Evolutionary conservation across 2,113 vertebrate genomes (phyloP), one percentile per base, ranked within the genome.

Genomic region (Crotalus helleri): DNA sequence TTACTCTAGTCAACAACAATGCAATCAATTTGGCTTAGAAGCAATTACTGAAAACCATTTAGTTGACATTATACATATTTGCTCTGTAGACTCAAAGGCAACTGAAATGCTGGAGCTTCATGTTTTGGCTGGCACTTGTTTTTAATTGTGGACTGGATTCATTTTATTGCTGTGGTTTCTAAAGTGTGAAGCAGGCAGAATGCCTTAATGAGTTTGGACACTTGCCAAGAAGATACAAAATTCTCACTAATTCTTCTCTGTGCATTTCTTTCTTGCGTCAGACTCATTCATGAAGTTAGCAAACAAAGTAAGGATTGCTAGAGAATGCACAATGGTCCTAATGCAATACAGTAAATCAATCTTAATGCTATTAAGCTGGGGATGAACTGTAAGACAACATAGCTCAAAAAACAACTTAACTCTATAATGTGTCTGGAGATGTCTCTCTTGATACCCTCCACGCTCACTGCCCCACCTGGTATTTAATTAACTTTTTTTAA

Each of bases 21-120:
- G 23, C 39, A 90, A 53, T 61, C 55, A 49, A 54, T 57, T 90
- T 93, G 74, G 74, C 55, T 90, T 90, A 57, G 55, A 53, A 86
- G 17, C 46, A 93, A 55, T 51, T 55, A 26, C 91, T 59, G 51
- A 17, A 59, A 93, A 86, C 74, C 74, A 90, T 51, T 90, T 59
- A 85, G 92, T 39, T 93, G 58, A 53, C 55, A 85, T 90, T 90
- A 85, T 51, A 85, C 54, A 85, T 90, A 85, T 90, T 93, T 93
- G 54, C 8, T n/a, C 74, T 33, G 29, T 58, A 86, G n/a, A 90
- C 23, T 59, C 55, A 90, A 90, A 90, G 39, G 33, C 74, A 61
- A 93, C 46, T 23, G 10, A 46, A 86, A 93, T 26, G 49, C 26
- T 11, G 44, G 11, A 88, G 86, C 29, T 53, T 92, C 39, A 17